Evolutionary conservation across 2,888 invertebrate genomes (phyloP).

Genomic region (Prionchulus punctatus): DNA sequence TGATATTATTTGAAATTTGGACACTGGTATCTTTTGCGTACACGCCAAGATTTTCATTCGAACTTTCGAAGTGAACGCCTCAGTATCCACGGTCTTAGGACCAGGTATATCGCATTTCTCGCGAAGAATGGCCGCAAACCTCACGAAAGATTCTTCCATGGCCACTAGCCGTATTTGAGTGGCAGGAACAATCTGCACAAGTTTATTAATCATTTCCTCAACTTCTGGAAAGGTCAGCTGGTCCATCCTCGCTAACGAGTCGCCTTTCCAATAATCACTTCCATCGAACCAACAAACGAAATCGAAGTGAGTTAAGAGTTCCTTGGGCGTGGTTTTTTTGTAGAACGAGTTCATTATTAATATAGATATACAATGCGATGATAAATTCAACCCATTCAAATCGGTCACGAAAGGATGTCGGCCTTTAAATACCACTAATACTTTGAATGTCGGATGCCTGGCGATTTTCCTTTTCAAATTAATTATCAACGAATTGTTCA

Average conservation of each 20-base stretch:
- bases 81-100: neutral
- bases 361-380: neutral
- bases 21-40: neutral
- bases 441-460: neutral
- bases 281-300: neutral
- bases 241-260: neutral
- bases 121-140: neutral
- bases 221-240: neutral
- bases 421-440: neutral
- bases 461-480: neutral
- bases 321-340: neutral
- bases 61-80: neutral
- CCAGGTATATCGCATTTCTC: neutral
- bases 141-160: conserved; percentile 1
- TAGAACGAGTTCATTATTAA: neutral
- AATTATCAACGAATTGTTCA: neutral
- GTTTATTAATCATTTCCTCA: neutral
- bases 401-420: neutral
- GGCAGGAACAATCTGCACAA: neutral
- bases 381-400: neutral
- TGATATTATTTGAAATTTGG: neutral
- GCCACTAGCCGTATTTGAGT: neutral
- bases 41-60: neutral
- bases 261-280: neutral
- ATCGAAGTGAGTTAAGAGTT: neutral